Percentiles rank a stretch among this genome's conserved stretches.
Conservation (phyloP, 1,140 invertebrate species). For the Globodera rostochiensis region DNA sequence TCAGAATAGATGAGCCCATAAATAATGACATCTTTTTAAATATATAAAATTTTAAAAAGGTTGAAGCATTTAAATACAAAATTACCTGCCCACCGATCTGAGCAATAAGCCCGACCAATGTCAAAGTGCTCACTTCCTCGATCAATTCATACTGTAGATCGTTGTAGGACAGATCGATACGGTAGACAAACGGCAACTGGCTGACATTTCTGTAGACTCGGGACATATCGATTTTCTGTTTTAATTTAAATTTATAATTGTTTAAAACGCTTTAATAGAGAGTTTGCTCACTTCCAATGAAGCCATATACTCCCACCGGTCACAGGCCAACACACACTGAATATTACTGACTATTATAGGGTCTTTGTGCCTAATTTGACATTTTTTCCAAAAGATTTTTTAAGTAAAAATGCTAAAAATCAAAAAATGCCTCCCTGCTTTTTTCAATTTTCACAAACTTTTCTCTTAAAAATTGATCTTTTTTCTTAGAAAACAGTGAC, state of each 20-base stretch:
- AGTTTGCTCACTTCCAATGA: constrained; percentile 11
- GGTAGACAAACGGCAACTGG: constrained; percentile 21
- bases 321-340: constrained; percentile 39
- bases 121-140: constrained; percentile 35
- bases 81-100: constrained; percentile 42
- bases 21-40: constrained; percentile 35
- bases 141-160: constrained; percentile 43
- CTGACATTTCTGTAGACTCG: constrained; percentile 23
- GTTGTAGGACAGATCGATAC: constrained; percentile 40
- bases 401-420: no score
- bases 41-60: not conserved
- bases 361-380: no score
- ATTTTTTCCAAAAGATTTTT: no score
- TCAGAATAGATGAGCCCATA: constrained; percentile 42
- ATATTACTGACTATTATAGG: not conserved
- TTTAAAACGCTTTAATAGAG: no score
- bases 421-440: no score
- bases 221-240: constrained; percentile 27
- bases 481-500: no score
- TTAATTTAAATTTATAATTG: not conserved
- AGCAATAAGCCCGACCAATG: constrained; percentile 28
- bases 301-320: constrained; percentile 42
- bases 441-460: no score
- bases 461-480: no score
- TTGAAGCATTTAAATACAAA: no score